phyloP scores from a whole-genome alignment of 2,888 invertebrate species.

The Drosophila leonis region DNA sequence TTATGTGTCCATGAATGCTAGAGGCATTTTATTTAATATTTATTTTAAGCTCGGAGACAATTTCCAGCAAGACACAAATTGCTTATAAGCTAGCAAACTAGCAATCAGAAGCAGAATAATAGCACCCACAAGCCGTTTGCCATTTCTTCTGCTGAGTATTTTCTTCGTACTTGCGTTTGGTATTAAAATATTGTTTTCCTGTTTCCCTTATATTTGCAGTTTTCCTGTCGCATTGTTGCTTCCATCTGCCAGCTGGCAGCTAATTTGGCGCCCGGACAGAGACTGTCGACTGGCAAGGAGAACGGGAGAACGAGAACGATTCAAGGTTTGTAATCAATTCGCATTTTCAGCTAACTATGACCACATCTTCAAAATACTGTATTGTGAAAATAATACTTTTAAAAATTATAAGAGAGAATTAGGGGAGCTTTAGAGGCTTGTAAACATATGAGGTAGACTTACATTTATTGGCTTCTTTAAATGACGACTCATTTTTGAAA shows the following conservation, averaged over 20 bases:
- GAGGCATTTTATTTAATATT: conserved; percentile 48
- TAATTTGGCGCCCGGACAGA: conserved; percentile 38
- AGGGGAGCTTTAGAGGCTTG: too few species aligned
- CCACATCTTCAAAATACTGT: conserved; percentile 15
- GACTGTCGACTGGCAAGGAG: conserved; percentile 7
- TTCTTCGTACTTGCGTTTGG: conserved; percentile 13
- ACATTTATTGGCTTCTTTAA: not conserved
- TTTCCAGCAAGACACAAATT: conserved; percentile 40
- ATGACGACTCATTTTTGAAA: not conserved
- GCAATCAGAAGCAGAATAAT: conserved; percentile 21
- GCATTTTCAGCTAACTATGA: conserved; percentile 5
- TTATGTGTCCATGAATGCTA: conserved; percentile 15
- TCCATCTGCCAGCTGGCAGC: conserved; percentile 30
- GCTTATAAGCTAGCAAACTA: conserved; percentile 37
- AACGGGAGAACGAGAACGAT: conserved; percentile 47
- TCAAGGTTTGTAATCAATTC: conserved; percentile 45
- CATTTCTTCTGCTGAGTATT: conserved; percentile 24
- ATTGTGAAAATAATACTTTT: not conserved
- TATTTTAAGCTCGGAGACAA: not conserved
- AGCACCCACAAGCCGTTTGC: conserved; percentile 25
- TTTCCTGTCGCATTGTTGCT: conserved; percentile 43
- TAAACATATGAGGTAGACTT: not conserved
- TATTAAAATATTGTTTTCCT: conserved; percentile 51
- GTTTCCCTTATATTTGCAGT: conserved; percentile 51
- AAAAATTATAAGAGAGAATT: not conserved